Conservation (phyloP, 2,888 invertebrate species). For the Tetragnatha montana region DNA sequence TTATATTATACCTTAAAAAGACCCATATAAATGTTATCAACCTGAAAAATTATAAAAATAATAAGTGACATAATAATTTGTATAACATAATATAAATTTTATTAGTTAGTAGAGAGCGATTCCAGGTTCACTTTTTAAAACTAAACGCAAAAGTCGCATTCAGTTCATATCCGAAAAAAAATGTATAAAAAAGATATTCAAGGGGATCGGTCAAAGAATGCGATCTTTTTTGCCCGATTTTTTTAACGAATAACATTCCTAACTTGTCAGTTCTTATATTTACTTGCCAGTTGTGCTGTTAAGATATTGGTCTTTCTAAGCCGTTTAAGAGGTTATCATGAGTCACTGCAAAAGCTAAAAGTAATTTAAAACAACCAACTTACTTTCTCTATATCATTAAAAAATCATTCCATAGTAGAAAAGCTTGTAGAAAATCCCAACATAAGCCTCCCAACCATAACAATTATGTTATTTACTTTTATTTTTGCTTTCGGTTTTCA, state of each 20-base stretch:
- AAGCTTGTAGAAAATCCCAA: not conserved
- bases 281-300: not conserved
- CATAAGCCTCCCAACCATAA: conserved; percentile 44
- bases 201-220: not conserved
- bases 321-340: too few relatives aligned
- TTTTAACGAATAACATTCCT: not conserved
- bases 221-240: not conserved
- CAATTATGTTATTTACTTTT: conserved; percentile 41
- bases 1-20: too few relatives aligned
- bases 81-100: too few relatives aligned
- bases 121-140: too few relatives aligned
- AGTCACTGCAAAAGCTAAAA: not conserved
- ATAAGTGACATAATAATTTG: too few relatives aligned
- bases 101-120: too few relatives aligned
- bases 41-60: too few relatives aligned
- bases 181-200: not conserved
- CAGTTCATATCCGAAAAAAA: not conserved
- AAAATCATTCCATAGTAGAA: conserved; percentile 20
- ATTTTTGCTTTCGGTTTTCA: conserved; percentile 47
- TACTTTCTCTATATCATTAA: conserved; percentile 2
- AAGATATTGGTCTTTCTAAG: too few relatives aligned
- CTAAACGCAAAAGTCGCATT: too few relatives aligned
- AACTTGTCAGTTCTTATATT: not conserved
- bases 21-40: too few relatives aligned
- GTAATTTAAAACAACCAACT: conserved; percentile 4